Evolutionary conservation across 2,113 vertebrate genomes (phyloP), one percentile per base, ranked within the genome.

Genomic region (Laterallus jamaicensis): DNA sequence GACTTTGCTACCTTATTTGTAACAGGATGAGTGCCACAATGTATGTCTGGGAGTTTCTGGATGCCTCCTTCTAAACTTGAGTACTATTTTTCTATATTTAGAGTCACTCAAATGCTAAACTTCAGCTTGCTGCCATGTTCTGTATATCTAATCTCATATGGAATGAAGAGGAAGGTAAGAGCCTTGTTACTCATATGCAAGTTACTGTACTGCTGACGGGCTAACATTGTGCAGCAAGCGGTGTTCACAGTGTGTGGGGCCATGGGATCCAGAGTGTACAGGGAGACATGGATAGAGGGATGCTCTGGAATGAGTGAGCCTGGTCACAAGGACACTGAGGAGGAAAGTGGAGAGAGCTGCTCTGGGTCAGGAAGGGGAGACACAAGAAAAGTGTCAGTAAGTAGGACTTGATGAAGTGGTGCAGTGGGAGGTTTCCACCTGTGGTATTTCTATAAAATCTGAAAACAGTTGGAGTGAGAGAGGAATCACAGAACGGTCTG

Each of bases 101-200:
- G 99, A 99, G 99, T 90, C 99, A 99, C 96, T 99, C 99, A 28
- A 99, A 99, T 95, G 98, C 99, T 95, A 99, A 99, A 94, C 98
- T 99, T 86, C 99, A 99, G 97, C 98, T 99, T 85, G 99, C 99
- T 47, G 99, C 99, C 92, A 99, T 99, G 95, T 99, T 99, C 98
- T 99, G 99, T 94, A 98, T 99, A 98, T 99, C 99, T 93, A 99
- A 99, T 98, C 99, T 99, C 64, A 98, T 99, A 97, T 99, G 99
- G 99, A 99, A 99, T 88, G 99, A 99, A 98, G 99, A 99, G 92
- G 99, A 99, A 95, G 99, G 99, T 99, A 98, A 99, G 98, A 76
- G 31, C 39, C 42, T 91, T 25, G 12, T 56, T 76, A 62, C 47
- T 86, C 77, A 49, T 49, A 28, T 32, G 40, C 35, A 62, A 90